Conservation (phyloP, 2,797 vertebrate species). For the Muscicapa comitata region DNA sequence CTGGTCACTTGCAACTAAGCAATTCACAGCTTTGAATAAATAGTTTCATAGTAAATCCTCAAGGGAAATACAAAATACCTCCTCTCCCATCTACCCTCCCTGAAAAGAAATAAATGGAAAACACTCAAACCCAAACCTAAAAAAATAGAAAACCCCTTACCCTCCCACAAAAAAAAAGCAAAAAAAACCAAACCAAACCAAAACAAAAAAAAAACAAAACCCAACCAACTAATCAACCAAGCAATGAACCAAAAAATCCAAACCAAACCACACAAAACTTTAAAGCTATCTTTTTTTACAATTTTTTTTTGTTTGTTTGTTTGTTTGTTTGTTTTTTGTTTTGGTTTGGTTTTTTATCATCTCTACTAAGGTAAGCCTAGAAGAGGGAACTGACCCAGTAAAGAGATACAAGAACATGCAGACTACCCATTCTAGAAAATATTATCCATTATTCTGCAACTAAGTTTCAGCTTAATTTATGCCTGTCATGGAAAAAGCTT, state of each 20-base stretch:
- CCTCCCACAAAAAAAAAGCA: neutral
- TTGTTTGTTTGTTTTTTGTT: neutral
- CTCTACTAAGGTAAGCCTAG: neutral
- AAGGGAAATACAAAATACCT: neutral
- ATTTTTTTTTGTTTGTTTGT: neutral
- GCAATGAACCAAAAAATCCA: neutral
- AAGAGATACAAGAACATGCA: neutral
- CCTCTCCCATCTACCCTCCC: accelerated
- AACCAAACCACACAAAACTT: neutral
- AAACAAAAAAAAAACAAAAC: no score
- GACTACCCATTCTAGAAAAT: neutral
- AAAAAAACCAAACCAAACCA: no score
- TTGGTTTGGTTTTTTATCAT: neutral
- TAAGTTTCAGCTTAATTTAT: conserved; percentile 71
- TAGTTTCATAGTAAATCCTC: neutral
- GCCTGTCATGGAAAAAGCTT: conserved; percentile 66
- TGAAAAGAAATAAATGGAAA: accelerated
- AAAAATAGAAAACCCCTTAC: neutral
- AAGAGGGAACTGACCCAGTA: neutral
- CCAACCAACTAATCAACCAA: neutral
- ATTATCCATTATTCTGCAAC: conserved; percentile 35
- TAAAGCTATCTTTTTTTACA: neutral
- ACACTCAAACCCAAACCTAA: neutral
- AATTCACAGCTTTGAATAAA: neutral
- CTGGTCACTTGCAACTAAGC: neutral